phyloP scores from a whole-genome alignment of 1,140 invertebrate genomes.

The Bombus fervidus region DNA sequence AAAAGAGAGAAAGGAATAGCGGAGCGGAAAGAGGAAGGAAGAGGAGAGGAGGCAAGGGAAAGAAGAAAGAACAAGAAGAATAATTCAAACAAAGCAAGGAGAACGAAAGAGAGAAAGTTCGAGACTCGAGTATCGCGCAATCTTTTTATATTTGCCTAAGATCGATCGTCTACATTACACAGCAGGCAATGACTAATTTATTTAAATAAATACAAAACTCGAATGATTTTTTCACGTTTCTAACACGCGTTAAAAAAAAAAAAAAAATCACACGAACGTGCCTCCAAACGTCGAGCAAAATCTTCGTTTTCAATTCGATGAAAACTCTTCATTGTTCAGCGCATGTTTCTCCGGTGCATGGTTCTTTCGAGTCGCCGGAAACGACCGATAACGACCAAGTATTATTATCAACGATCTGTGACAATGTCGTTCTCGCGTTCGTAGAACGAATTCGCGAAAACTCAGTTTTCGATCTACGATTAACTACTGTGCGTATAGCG shows the following conservation, averaged over 20 bases:
- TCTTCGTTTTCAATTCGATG: neutral
- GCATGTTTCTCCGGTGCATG: conserved; percentile 43
- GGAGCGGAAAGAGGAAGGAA: neutral
- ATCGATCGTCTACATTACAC: conserved; percentile 72
- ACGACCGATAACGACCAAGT: conserved; percentile 81
- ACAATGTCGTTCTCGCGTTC: conserved; percentile 35
- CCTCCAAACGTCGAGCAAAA: neutral
- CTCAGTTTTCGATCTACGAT: conserved; percentile 27
- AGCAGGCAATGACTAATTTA: conserved; percentile 77
- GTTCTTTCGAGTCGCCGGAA: conserved; percentile 72
- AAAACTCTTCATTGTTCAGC: neutral
- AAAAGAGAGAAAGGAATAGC: neutral
- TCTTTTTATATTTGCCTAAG: conserved; percentile 77
- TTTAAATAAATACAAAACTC: conserved; percentile 72
- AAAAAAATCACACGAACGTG: neutral
- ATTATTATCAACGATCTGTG: conserved; percentile 33
- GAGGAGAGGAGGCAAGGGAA: neutral
- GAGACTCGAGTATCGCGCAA: conserved; percentile 66
- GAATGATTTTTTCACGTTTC: conserved; percentile 77
- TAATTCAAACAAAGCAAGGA: neutral
- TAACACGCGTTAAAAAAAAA: conserved; percentile 37
- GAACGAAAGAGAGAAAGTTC: conserved; percentile 47
- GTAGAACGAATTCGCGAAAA: conserved; percentile 35
- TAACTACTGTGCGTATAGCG: neutral
- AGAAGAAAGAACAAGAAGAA: neutral